phyloP scores from a whole-genome alignment of 2,113 vertebrate species.

The Mesocricetus auratus region DNA sequence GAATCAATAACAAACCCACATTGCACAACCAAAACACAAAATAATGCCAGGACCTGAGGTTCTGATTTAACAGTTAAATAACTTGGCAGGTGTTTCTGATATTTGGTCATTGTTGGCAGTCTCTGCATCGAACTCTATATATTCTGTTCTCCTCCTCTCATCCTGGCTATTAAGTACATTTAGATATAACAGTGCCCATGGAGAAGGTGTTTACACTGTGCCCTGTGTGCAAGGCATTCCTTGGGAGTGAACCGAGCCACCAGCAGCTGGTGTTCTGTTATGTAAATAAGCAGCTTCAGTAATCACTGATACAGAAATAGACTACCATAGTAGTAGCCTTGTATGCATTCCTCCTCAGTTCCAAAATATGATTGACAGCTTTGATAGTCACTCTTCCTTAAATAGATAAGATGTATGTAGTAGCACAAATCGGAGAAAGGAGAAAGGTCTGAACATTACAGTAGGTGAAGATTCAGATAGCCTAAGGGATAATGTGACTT shows the following conservation, averaged over 20 bases:
- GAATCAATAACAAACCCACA: neutral
- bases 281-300: constrained; percentile 7
- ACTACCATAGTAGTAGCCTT: neutral
- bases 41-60: neutral
- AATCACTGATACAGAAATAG: neutral
- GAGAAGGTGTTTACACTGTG: neutral
- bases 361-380: neutral
- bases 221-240: neutral
- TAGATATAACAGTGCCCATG: neutral
- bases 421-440: neutral
- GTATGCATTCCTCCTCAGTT: neutral
- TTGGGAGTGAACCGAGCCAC: neutral
- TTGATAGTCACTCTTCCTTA: constrained; percentile 19
- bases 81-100: neutral
- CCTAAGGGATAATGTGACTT: neutral
- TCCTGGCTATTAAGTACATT: neutral
- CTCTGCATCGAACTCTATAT: neutral
- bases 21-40: neutral
- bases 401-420: neutral
- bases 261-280: neutral
- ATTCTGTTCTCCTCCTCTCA: neutral
- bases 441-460: neutral
- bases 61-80: neutral
- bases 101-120: neutral
- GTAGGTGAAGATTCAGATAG: neutral